phyloP scores from a whole-genome alignment of 30 jellyfish, hydroid and myxozoan species.

The Cassiopea andromeda region DNA sequence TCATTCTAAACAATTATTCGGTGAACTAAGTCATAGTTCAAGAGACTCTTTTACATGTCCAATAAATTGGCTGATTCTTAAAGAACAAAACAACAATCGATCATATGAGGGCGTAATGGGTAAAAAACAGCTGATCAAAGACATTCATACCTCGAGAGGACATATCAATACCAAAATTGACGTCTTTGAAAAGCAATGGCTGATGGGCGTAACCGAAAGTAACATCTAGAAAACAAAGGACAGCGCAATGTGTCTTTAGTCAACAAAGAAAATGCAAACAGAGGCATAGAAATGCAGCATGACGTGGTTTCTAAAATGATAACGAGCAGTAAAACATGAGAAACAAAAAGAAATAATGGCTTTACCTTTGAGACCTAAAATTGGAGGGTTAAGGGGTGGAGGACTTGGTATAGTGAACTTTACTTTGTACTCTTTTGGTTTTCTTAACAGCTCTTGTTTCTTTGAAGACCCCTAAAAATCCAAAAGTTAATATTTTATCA shows the following conservation, averaged over 20 bases:
- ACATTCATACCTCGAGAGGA: constrained; percentile 74
- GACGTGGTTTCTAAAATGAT: background rate
- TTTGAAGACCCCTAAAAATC: constrained; percentile 71
- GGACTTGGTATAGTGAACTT: constrained; percentile 97
- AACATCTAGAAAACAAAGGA: constrained; percentile 20
- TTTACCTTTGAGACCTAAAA: constrained; percentile 94
- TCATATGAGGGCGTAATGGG: background rate
- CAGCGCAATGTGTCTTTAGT: background rate
- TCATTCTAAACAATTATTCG: too few species aligned
- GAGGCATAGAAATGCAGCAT: background rate
- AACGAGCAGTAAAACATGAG: background rate
- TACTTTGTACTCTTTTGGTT: constrained; percentile 96
- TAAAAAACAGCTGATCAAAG: background rate
- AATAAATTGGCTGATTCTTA: background rate
- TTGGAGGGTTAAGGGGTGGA: constrained; percentile 97
- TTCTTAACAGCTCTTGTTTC: constrained; percentile 76
- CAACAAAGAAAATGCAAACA: background rate
- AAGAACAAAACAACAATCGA: background rate
- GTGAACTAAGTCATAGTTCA: too few species aligned
- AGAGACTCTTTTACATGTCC: too few species aligned
- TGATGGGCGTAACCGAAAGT: constrained; percentile 75
- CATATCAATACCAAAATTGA: constrained; percentile 98
- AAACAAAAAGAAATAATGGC: background rate
- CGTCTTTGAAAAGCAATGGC: constrained; percentile 75
- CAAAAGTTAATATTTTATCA: background rate